Evolutionary conservation across 2,888 invertebrate species (phyloP), one percentile per base, ranked within the genome.

Genomic region (Agrotis puta): DNA sequence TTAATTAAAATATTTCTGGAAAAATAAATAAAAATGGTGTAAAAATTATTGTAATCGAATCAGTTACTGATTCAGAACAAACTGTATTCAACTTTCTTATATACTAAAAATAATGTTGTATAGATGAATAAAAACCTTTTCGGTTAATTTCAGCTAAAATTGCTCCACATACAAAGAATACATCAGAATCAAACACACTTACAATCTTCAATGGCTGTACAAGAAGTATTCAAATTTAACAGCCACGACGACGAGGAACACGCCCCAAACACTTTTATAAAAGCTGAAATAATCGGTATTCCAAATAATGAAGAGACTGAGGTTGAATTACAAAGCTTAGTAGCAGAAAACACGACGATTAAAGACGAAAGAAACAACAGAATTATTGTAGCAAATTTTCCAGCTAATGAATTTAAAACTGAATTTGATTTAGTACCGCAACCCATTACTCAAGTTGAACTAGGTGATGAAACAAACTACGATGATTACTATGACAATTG

Each of bases 181-280:
- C 48, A 79, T 24, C 5, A 27, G 0, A 18, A 24, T 6, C 43
- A 72, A 5, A 56, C 18, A 0, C 58, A 48, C 6, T 74, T 94
- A 0, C 87, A 87, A 73, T 85, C 92, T 0, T 70, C 72, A 0
- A 66, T 94, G 33, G 2, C 14, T 1, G 72, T 86, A 3, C 80
- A 87, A 20, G 50, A 79, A 53, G 62, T 74, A 0, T 57, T 53
- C 1, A 79, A 48, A 50, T 75, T 79, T 0, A 62, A 71, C 7
- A 63, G 43, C 0, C 22, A 58, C 0, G 53, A 73, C 11, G 0
- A 0, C 0, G 61, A 71, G 1, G 88, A 90, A 11, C 88, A 64
- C 7, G 2, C 89, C 0, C 58, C 58, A 0, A 63, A 91, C 2
- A 81, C 87, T 1, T 71, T 43, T 0, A 18, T 79, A 5, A 80